Percentiles rank a stretch among this genome's conserved stretches.
Evolutionary conservation across 2,113 vertebrate species (phyloP).

Genomic region (Caretta caretta): DNA sequence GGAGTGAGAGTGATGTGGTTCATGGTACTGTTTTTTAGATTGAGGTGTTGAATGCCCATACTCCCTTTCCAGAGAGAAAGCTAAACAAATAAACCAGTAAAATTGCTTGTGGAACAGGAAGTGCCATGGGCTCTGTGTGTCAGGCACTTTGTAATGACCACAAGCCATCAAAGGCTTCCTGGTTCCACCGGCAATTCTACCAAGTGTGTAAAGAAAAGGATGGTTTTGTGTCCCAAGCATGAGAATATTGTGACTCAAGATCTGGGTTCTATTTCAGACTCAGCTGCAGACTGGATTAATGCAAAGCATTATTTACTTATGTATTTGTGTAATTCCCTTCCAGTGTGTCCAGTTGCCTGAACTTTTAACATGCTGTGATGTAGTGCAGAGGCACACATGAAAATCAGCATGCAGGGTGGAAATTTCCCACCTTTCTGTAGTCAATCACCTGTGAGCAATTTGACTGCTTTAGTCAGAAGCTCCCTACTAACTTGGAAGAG

Average conservation of each 20-base stretch:
- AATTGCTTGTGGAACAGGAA: not conserved
- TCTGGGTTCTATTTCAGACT: not conserved
- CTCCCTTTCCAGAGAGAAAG: not conserved
- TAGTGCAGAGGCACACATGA: no score
- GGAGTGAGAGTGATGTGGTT: not conserved
- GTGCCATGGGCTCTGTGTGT: not conserved
- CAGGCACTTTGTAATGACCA: not conserved
- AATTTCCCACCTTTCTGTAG: no score
- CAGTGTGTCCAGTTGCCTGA: not conserved
- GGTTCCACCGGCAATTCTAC: not conserved
- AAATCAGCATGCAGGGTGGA: not conserved
- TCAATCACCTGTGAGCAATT: no score
- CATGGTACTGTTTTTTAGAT: rapidly evolving
- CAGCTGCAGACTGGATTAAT: not conserved
- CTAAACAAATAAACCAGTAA: not conserved
- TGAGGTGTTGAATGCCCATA: not conserved
- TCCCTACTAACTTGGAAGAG: not conserved
- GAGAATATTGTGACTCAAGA: not conserved
- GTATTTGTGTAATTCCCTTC: not conserved
- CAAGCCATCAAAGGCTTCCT: not conserved
- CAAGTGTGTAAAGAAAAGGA: not conserved
- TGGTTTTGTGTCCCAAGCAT: not conserved
- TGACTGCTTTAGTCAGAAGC: not conserved
- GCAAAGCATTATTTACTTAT: not conserved
- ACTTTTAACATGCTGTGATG: no score